Percentiles rank a stretch among this genome's conserved stretches.
phyloP scores from a whole-genome alignment of 2,888 invertebrate species.

The Polydrusus pterygomalis region DNA sequence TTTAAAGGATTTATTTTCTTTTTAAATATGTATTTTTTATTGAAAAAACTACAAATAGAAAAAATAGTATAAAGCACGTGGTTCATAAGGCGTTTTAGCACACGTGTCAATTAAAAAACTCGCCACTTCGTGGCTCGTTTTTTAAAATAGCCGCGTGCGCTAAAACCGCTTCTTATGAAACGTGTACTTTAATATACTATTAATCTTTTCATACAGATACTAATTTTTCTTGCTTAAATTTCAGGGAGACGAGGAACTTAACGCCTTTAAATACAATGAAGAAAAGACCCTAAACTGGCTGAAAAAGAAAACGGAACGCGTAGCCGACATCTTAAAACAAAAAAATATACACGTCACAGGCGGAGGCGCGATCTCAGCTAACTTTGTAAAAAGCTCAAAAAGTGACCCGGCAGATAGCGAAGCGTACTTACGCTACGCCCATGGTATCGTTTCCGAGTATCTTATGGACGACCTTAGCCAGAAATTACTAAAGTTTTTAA shows the following conservation, averaged over 20 bases:
- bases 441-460: constrained; percentile 87
- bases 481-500: constrained; percentile 78
- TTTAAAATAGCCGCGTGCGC: too few relatives aligned
- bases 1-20: too few relatives aligned
- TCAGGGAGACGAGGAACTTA: constrained; percentile 80
- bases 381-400: constrained; percentile 78
- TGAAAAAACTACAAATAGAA: too few relatives aligned
- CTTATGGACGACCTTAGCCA: constrained; percentile 80
- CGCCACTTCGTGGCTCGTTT: too few relatives aligned
- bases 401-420: constrained; percentile 76
- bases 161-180: too few relatives aligned
- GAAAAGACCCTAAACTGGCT: constrained; percentile 85
- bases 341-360: constrained; percentile 84
- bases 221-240: constrained; percentile 55
- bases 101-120: too few relatives aligned
- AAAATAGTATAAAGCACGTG: too few relatives aligned
- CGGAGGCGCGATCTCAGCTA: constrained; percentile 83
- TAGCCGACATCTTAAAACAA: constrained; percentile 78
- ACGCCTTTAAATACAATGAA: constrained; percentile 89
- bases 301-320: constrained; percentile 80
- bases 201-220: too few relatives aligned
- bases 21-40: too few relatives aligned
- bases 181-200: too few relatives aligned
- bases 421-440: constrained; percentile 82
- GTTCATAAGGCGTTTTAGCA: too few relatives aligned